These are phyloP conservation scores for Ganaspis brasiliensis DNA, from an alignment of 2,888 invertebrate genomes.

Conservation along the genomic window DNA sequence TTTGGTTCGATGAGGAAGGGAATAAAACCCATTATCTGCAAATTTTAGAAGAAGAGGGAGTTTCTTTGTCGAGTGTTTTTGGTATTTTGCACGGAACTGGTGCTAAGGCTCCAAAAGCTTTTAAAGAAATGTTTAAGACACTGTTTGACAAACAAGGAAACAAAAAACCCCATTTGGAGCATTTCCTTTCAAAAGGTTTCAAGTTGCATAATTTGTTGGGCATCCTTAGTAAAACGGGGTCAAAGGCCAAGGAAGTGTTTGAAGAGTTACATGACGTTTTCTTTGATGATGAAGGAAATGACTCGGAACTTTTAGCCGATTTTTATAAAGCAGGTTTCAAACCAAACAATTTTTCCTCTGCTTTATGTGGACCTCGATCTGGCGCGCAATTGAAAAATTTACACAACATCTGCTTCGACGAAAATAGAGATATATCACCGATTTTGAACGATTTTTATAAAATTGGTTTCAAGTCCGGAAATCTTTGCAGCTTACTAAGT, in stretches of 20 bases:
- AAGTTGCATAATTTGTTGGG: conserved; percentile 64
- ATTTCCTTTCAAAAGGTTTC: conserved; percentile 52
- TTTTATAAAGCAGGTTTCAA: conserved; percentile 51
- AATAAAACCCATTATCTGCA: too few relatives aligned
- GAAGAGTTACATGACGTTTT: conserved; percentile 69
- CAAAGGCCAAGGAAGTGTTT: conserved; percentile 65
- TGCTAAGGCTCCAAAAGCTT: too few relatives aligned
- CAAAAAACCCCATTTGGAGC: conserved; percentile 49
- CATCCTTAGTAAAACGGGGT: conserved; percentile 60
- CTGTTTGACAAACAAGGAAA: conserved; percentile 63
- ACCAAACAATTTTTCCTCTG: conserved; percentile 68
- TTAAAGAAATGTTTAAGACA: conserved; percentile 40
- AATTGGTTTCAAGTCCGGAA: not conserved
- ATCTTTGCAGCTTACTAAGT: conserved; percentile 29
- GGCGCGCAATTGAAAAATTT: conserved; percentile 66
- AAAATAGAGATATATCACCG: conserved; percentile 39
- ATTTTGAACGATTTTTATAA: conserved; percentile 24
- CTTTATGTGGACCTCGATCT: conserved; percentile 69
- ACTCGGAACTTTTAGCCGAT: conserved; percentile 30
- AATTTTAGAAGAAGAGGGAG: too few relatives aligned
- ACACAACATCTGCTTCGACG: conserved; percentile 56
- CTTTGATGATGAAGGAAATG: conserved; percentile 67
- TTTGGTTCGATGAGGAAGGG: too few relatives aligned
- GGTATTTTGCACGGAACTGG: too few relatives aligned
- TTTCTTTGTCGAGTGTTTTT: too few relatives aligned